Evolutionary conservation across 2,113 vertebrate species (phyloP).

Genomic region (Corythaixoides concolor): DNA sequence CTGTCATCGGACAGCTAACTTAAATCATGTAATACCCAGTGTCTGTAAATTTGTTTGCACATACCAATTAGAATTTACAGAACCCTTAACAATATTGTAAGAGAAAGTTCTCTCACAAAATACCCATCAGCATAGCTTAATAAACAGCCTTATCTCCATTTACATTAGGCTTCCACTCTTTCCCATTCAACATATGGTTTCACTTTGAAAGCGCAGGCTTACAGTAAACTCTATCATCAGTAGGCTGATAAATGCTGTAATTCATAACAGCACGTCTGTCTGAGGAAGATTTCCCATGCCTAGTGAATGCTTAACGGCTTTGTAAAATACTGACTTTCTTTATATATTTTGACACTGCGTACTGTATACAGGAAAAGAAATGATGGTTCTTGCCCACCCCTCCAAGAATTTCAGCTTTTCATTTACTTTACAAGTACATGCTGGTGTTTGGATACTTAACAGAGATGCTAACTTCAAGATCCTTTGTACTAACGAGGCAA

Average conservation of each 20-base stretch:
- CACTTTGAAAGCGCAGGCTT: conserved; percentile 34
- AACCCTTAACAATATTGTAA: background rate
- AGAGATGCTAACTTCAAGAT: background rate
- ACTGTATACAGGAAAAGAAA: background rate
- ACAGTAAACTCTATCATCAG: conserved; percentile 30
- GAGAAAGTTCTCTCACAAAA: conserved; percentile 20
- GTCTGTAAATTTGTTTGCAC: background rate
- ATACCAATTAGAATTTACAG: background rate
- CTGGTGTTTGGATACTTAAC: background rate
- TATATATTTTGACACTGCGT: background rate
- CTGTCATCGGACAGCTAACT: background rate
- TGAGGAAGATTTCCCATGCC: background rate
- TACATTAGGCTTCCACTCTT: conserved; percentile 7
- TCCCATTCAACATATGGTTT: conserved; percentile 51
- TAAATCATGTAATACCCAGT: background rate
- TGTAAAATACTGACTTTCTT: background rate
- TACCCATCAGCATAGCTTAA: background rate
- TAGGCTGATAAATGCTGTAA: conserved; percentile 32
- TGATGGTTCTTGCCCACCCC: background rate
- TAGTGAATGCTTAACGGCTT: background rate
- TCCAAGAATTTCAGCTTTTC: background rate
- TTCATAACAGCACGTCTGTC: background rate
- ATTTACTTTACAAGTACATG: background rate
- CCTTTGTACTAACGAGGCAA: background rate
- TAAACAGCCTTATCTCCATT: conserved; percentile 46